These are phyloP conservation scores for Enteromius anoplus DNA, from an alignment of 2,797 vertebrate genomes.

Conservation along the genomic window DNA sequence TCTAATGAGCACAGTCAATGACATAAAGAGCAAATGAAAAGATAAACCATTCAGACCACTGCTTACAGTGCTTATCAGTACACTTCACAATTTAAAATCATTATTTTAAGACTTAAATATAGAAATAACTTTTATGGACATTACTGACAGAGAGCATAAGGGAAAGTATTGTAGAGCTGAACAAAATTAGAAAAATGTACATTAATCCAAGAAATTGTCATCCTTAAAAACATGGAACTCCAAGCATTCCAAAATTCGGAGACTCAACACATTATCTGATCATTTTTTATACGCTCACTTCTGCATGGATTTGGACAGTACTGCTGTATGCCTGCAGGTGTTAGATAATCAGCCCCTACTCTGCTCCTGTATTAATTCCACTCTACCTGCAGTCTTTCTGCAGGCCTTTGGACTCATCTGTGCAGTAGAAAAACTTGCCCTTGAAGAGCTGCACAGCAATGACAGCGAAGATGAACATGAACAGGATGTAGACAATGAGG, in stretches of 20 bases:
- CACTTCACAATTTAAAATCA: not conserved
- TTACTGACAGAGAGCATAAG: not conserved
- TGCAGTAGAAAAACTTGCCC: constrained; percentile 97
- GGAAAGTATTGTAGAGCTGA: not conserved
- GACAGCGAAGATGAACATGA: constrained; percentile 99
- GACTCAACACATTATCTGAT: not conserved
- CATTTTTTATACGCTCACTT: not conserved
- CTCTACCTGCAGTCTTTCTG: constrained; percentile 92
- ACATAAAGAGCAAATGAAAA: constrained; percentile 3
- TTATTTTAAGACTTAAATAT: not conserved
- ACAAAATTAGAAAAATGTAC: not conserved
- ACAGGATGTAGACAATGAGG: constrained; percentile 96
- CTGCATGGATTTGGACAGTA: not conserved
- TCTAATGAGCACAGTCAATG: constrained; percentile 71
- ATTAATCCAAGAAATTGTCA: not conserved
- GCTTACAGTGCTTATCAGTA: too few species aligned
- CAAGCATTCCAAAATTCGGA: not conserved
- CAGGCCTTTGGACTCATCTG: constrained; percentile 93
- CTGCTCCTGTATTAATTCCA: not conserved
- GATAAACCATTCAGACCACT: not conserved
- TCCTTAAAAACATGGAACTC: not conserved
- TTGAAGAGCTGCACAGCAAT: constrained; percentile 98
- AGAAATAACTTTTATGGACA: not conserved
- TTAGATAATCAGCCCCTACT: not conserved
- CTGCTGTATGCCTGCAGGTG: constrained; percentile 14